A percentile compares a stretch with the other conserved stretches of the same genome.
These are phyloP conservation scores for Amphilophus citrinellus DNA, from an alignment of 2,113 vertebrate genomes.

Conservation along the genomic window DNA sequence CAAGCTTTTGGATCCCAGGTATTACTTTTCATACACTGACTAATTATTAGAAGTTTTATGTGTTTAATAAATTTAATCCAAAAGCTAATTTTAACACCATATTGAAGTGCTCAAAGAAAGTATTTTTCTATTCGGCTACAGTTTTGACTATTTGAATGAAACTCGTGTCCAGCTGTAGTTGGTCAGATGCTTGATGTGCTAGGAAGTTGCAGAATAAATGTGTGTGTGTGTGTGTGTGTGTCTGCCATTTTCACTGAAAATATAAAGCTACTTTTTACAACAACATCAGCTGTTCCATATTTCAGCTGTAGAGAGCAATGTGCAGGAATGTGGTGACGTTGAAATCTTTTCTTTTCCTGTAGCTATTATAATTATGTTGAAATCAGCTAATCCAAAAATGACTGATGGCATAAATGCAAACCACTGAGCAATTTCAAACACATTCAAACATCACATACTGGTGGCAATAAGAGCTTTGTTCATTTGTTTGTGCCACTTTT, in stretches of 20 bases:
- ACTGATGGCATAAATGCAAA: constrained; percentile 15
- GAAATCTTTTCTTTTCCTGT: constrained; percentile 7
- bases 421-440: constrained; percentile 30
- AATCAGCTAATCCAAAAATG: constrained; percentile 13
- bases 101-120: not conserved
- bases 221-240: not conserved
- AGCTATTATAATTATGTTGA: constrained; percentile 2
- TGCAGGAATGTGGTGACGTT: not conserved
- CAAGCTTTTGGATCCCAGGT: not conserved
- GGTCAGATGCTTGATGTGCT: constrained; percentile 33
- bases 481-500: constrained; percentile 25
- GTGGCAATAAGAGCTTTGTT: not conserved
- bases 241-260: too few species aligned
- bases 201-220: constrained; percentile 26
- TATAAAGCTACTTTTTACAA: not conserved
- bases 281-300: not conserved
- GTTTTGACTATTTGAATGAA: constrained; percentile 21
- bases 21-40: not conserved
- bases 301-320: not conserved
- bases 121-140: not conserved
- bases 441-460: constrained; percentile 9
- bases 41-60: not conserved
- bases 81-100: not conserved
- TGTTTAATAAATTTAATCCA: not conserved
- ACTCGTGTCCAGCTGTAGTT: constrained; percentile 21